Conservation (phyloP, 2,113 vertebrate genomes). For the Aegithalos caudatus region DNA sequence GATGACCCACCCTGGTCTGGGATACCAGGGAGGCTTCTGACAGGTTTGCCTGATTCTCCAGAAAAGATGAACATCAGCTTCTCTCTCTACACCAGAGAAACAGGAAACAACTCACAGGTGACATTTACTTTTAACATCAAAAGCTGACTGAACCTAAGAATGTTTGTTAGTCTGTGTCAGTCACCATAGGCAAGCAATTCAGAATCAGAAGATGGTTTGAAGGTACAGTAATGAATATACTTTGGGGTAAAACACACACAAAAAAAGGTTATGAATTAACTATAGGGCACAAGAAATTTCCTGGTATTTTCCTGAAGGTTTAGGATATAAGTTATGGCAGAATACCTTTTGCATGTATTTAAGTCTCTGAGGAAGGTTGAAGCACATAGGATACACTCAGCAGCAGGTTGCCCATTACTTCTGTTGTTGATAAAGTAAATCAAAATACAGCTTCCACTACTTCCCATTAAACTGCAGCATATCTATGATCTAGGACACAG, state of each 20-base stretch:
- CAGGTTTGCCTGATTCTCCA: constrained; percentile 73
- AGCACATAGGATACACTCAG: background rate
- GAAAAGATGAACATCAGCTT: constrained; percentile 75
- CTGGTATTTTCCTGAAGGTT: background rate
- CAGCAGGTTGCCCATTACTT: background rate
- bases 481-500: background rate
- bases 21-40: constrained; percentile 68
- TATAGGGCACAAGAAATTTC: background rate
- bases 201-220: background rate
- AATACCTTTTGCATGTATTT: background rate
- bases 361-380: background rate
- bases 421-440: background rate
- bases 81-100: constrained; percentile 78
- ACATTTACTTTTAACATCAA: background rate
- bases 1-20: constrained; percentile 78
- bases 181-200: background rate
- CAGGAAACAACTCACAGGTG: constrained; percentile 76
- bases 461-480: background rate
- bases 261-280: background rate
- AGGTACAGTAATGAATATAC: background rate
- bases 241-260: background rate
- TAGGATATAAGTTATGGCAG: background rate
- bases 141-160: background rate
- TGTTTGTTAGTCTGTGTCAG: background rate
- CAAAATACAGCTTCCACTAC: background rate